Evolutionary conservation across 2,797 vertebrate genomes (phyloP), one percentile per base, ranked within the genome.

Genomic region (Galagoides demidoff): DNA sequence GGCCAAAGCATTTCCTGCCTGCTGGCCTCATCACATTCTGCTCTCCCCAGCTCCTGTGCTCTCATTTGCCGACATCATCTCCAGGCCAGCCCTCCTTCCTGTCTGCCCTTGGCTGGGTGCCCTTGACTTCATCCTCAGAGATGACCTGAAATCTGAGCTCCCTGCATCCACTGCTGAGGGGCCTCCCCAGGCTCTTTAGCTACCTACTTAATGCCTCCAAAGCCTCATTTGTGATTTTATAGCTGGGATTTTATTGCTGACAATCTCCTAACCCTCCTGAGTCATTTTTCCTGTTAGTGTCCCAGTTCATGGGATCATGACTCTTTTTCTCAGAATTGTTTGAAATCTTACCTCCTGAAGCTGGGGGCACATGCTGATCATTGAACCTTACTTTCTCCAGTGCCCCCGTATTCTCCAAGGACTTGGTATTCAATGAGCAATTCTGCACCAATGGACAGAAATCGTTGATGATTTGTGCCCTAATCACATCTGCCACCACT

Each of bases 141-240:
- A 83, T 27, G 71, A 85, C 76, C 82, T 95, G 97, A 93, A 92
- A 93, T 70, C 79, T 8, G 89, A 97, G 83, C 93, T 93, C 73
- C 76, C 43, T 29, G 77, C 31, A 93, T 86, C 49, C 14, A 17
- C 90, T 9, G 71, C 37, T 3, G 10, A 61, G 57, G 16, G n/a
- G 78, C 82, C 74, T 73, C 45, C 55, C 55, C 39, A 77, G 89
- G 61, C 84, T 52, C 37, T 39, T 76, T 27, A 61, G 76, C 79
- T 84, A 9, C 4, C 0, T n/a, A 66, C 29, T 68, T 63, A 87
- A 59, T 77, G 89, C 55, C 61, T 84, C 87, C 0, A 5, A 73
- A 89, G 79, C 57, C 76, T 52, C 66, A 23, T 70, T 19, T 55
- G 81, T 49, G n/a, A 91, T 52, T 63, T 55, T 1, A 1, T 34